Evolutionary conservation across 1,140 invertebrate species (phyloP).

Genomic region (Aradophagus sp.): DNA sequence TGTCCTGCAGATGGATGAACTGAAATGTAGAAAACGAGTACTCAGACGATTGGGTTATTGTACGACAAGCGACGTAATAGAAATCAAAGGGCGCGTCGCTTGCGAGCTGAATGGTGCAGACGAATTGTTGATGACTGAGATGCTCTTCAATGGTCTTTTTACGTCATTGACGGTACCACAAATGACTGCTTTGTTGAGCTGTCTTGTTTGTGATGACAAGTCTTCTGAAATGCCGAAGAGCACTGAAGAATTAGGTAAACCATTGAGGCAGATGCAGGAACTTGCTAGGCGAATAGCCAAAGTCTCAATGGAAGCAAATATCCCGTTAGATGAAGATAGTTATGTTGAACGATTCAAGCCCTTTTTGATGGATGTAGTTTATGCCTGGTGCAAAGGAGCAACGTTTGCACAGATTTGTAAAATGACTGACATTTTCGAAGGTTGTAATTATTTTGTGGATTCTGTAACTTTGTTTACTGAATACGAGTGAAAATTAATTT

Average conservation of each 20-base stretch:
- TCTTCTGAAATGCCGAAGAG: constrained; percentile 87
- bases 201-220: constrained; percentile 99
- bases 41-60: constrained; percentile 93
- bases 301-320: constrained; percentile 91
- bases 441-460: too few relatives aligned
- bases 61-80: constrained; percentile 94
- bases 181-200: constrained; percentile 91
- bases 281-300: constrained; percentile 92
- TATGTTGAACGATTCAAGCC: constrained; percentile 97
- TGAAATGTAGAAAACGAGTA: constrained; percentile 96
- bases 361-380: constrained; percentile 97
- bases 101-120: constrained; percentile 98
- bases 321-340: constrained; percentile 79
- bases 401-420: constrained; percentile 95
- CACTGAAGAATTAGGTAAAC: constrained; percentile 90
- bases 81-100: constrained; percentile 97
- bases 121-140: constrained; percentile 96
- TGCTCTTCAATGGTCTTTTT: constrained; percentile 99
- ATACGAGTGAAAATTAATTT: too few relatives aligned
- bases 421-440: constrained; percentile 99
- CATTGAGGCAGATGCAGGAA: constrained; percentile 88
- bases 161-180: constrained; percentile 89
- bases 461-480: too few relatives aligned
- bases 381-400: constrained; percentile 95
- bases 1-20: constrained; percentile 96